Percentiles rank a stretch among this genome's conserved stretches.
phyloP scores from a whole-genome alignment of 1,140 invertebrate genomes.

The Musca vetustissima region DNA sequence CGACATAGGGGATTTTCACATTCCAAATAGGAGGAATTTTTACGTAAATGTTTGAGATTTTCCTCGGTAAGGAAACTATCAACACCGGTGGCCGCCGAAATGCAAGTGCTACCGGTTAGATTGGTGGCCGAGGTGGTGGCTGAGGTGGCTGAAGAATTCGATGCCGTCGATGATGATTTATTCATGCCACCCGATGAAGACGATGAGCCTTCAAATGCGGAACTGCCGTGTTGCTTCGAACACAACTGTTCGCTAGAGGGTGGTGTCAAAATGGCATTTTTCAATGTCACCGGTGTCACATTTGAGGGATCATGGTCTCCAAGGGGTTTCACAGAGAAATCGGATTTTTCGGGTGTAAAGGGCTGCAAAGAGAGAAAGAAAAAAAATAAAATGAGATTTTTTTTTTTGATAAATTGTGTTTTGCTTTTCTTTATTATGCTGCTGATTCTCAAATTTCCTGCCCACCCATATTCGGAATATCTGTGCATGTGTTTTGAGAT shows the following conservation, averaged over 20 bases:
- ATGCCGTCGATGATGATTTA: neutral
- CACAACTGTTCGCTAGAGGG: constrained; percentile 46
- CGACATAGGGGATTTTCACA: constrained; percentile 49
- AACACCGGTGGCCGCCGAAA: constrained; percentile 36
- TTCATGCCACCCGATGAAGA: neutral
- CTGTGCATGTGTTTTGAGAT: neutral
- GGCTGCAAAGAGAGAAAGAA: constrained; percentile 32
- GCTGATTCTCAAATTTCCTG: neutral
- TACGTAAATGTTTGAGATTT: constrained; percentile 46
- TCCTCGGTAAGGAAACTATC: constrained; percentile 49
- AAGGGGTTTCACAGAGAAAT: neutral
- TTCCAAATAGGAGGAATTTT: constrained; percentile 52
- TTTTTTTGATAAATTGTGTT: neutral
- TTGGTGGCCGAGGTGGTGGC: constrained; percentile 23
- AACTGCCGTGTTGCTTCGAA: neutral
- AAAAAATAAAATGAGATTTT: neutral
- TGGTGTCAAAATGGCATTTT: constrained; percentile 43
- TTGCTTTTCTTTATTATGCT: neutral
- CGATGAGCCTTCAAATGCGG: neutral
- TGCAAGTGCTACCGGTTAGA: constrained; percentile 27
- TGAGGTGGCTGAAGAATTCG: neutral
- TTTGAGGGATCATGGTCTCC: constrained; percentile 28
- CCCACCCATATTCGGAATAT: neutral
- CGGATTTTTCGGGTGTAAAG: constrained; percentile 49
- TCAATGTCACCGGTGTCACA: constrained; percentile 37